A percentile compares a stretch with the other conserved stretches of the same genome.
These are phyloP conservation scores for Mizuhopecten yessoensis DNA, from an alignment of 1,140 invertebrate genomes.

Conservation along the genomic window DNA sequence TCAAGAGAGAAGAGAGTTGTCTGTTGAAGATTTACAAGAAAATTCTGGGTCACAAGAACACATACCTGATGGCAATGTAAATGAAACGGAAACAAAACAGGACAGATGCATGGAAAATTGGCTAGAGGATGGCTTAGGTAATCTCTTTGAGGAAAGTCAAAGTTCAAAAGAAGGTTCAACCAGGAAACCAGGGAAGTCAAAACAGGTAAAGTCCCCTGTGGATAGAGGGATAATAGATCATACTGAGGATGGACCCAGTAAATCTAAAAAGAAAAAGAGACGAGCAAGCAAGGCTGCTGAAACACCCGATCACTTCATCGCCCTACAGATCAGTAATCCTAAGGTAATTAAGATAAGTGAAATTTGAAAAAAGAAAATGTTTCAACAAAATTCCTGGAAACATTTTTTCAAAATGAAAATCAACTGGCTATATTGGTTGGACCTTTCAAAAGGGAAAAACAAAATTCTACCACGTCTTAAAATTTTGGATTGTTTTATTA, in stretches of 20 bases:
- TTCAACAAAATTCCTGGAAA: no score
- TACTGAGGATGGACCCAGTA: not conserved
- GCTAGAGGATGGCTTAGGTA: not conserved
- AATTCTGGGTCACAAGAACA: not conserved
- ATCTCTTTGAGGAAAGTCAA: not conserved
- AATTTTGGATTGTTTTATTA: no score
- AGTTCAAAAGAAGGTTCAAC: not conserved
- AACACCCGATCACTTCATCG: not conserved
- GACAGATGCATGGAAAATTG: not conserved
- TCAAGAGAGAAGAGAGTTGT: not conserved
- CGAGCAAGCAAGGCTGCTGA: not conserved
- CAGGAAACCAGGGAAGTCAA: not conserved
- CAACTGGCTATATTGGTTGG: no score
- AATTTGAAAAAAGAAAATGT: no score
- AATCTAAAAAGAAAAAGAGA: constrained; percentile 22
- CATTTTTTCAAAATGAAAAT: no score
- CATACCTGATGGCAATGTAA: not conserved
- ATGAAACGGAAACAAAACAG: not conserved
- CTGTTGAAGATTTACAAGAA: not conserved
- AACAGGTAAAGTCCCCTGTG: not conserved
- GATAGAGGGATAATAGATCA: not conserved
- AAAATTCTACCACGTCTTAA: no score
- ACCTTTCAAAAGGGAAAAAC: no score
- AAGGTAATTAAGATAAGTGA: not conserved
- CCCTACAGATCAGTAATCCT: not conserved